Percentiles rank a stretch among this genome's conserved stretches.
Conservation (phyloP, 2,797 vertebrate genomes). For the Melanotaenia maccullochi region DNA sequence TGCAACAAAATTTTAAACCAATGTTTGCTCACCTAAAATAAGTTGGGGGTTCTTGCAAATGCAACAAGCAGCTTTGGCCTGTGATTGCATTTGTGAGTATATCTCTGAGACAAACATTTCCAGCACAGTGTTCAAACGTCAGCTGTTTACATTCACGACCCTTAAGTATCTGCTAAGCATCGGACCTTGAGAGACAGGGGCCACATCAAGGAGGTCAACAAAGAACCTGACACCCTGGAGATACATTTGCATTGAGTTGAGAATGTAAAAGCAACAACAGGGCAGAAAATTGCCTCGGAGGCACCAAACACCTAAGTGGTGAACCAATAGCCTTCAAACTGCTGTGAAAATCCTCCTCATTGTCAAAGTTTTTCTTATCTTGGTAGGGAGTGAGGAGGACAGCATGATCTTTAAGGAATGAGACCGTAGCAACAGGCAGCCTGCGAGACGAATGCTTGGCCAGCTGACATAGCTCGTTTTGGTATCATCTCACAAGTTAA, state of each 20-base stretch:
- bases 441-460: constrained; percentile 46
- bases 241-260: constrained; percentile 80
- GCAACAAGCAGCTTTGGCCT: constrained; percentile 24
- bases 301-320: constrained; percentile 68
- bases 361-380: constrained; percentile 67
- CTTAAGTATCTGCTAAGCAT: constrained; percentile 81
- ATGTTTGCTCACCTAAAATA: constrained; percentile 3
- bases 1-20: background rate
- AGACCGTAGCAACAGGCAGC: constrained; percentile 39
- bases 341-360: constrained; percentile 64
- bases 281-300: constrained; percentile 61
- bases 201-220: constrained; percentile 82
- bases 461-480: constrained; percentile 64
- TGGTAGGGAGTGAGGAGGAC: constrained; percentile 36
- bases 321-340: constrained; percentile 67
- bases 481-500: constrained; percentile 63
- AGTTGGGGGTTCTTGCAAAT: constrained; percentile 2
- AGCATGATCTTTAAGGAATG: constrained; percentile 48
- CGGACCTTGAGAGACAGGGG: constrained; percentile 75
- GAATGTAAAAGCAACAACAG: constrained; percentile 73
- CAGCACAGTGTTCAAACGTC: constrained; percentile 66
- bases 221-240: constrained; percentile 78
- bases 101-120: constrained; percentile 74
- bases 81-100: constrained; percentile 56
- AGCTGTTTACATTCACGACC: constrained; percentile 80